These are phyloP conservation scores for Protodeltote pygarga DNA, from an alignment of 2,888 invertebrate genomes.

Conservation along the genomic window DNA sequence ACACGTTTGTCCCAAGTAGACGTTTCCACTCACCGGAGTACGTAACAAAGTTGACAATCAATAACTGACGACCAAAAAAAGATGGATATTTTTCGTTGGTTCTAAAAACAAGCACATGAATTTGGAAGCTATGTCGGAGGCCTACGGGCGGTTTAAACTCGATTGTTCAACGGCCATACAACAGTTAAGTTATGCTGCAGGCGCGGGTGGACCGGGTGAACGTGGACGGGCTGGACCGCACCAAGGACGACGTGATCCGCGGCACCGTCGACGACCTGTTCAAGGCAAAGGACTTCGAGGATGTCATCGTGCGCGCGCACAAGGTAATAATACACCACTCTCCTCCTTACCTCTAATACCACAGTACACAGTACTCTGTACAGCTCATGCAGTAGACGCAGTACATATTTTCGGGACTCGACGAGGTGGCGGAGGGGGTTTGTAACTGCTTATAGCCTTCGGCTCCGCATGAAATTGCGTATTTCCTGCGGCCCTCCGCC, in stretches of 20 bases:
- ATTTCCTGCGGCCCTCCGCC: no score
- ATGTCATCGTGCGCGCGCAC: slow-evolving; percentile 91
- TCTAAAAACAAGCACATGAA: neutral
- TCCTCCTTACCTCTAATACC: no score
- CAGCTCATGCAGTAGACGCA: no score
- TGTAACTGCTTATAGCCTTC: no score
- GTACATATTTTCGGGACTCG: no score
- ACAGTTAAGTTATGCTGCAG: slow-evolving; percentile 64
- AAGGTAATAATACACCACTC: slow-evolving; percentile 73
- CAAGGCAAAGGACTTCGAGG: slow-evolving; percentile 94
- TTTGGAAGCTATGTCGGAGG: neutral
- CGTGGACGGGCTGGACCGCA: slow-evolving; percentile 94
- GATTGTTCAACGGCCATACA: neutral
- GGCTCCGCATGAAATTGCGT: no score
- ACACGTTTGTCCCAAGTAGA: neutral
- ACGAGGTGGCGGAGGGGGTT: no score
- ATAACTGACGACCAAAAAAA: neutral
- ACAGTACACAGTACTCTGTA: slow-evolving; percentile 69
- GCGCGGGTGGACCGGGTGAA: slow-evolving; percentile 95
- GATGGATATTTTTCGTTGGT: slow-evolving; percentile 10
- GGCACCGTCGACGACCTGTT: slow-evolving; percentile 94
- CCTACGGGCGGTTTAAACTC: neutral
- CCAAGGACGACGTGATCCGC: slow-evolving; percentile 95
- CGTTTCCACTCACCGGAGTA: neutral
- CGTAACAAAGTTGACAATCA: no score